Percentiles rank a stretch among this genome's conserved stretches.
phyloP scores from a whole-genome alignment of 2,888 invertebrate species.

The Galerucella calmariensis region DNA sequence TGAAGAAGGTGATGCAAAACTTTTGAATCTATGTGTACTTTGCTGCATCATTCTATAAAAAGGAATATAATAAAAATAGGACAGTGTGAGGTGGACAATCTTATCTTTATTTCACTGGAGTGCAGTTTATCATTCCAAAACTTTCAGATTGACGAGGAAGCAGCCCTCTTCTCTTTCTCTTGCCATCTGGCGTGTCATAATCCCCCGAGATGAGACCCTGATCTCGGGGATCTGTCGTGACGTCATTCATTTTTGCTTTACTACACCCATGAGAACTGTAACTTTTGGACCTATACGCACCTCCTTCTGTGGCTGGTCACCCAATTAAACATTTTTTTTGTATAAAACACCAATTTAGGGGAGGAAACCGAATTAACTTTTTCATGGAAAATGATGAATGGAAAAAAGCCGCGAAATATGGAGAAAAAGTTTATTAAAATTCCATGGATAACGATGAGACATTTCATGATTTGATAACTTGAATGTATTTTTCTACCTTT shows the following conservation, averaged over 20 bases:
- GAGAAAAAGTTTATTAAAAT: no score
- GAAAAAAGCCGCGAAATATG: no score
- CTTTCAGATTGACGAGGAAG: constrained; percentile 52
- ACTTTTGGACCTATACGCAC: constrained; percentile 54
- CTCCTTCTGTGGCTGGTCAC: constrained; percentile 44
- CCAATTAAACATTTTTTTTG: constrained; percentile 47
- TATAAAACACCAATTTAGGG: constrained; percentile 46
- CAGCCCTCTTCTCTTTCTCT: constrained; percentile 34
- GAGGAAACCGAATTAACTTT: constrained; percentile 22
- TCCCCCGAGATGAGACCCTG: constrained; percentile 60
- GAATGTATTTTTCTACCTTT: no score
- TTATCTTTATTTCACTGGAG: not conserved
- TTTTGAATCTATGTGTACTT: no score
- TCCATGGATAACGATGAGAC: no score
- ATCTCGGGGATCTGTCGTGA: constrained; percentile 60
- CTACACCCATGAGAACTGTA: constrained; percentile 52
- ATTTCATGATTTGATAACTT: no score
- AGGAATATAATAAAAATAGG: no score
- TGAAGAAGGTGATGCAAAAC: no score
- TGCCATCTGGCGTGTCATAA: constrained; percentile 59
- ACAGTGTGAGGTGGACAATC: no score
- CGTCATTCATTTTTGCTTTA: constrained; percentile 54
- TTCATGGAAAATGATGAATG: no score
- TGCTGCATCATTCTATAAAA: no score
- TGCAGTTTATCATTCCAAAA: constrained; percentile 6